phyloP scores from a whole-genome alignment of 1,140 invertebrate genomes.

The Ctenoplectra terminalis region DNA sequence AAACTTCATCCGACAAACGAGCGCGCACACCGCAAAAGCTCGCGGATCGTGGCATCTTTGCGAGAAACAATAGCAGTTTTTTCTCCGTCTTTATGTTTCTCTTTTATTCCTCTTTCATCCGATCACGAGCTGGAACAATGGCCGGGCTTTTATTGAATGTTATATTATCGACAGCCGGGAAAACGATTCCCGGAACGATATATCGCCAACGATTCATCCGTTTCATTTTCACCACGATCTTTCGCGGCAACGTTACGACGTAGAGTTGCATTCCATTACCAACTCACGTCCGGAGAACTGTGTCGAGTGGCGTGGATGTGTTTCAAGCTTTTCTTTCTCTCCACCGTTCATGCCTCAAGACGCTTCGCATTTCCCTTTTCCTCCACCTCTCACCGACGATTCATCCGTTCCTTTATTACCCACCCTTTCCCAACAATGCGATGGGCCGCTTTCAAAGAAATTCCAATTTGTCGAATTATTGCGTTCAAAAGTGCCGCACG shows the following conservation, averaged over 20 bases:
- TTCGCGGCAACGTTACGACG: slow-evolving; percentile 13
- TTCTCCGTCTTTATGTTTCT: background rate
- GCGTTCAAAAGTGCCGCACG: slow-evolving; percentile 34
- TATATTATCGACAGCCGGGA: slow-evolving; percentile 34
- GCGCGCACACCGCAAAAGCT: background rate
- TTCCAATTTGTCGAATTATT: slow-evolving; percentile 70
- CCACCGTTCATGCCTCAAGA: slow-evolving; percentile 5
- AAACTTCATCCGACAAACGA: background rate
- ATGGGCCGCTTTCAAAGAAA: slow-evolving; percentile 57
- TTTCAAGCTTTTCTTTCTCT: slow-evolving; percentile 51
- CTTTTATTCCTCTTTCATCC: background rate
- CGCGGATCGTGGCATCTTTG: slow-evolving; percentile 6
- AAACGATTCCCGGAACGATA: slow-evolving; percentile 41
- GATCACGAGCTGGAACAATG: slow-evolving; percentile 20
- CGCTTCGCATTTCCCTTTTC: background rate
- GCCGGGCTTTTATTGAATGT: slow-evolving; percentile 45
- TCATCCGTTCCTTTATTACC: background rate
- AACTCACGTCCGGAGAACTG: background rate
- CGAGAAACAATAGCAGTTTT: slow-evolving; percentile 25
- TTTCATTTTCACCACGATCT: slow-evolving; percentile 43
- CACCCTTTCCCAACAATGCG: background rate
- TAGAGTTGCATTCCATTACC: background rate
- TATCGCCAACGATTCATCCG: slow-evolving; percentile 30
- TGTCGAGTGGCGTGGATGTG: slow-evolving; percentile 46
- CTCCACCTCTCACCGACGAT: background rate